These are phyloP conservation scores for Drosophila sproati DNA, from an alignment of 1,140 invertebrate species.

Conservation along the genomic window DNA sequence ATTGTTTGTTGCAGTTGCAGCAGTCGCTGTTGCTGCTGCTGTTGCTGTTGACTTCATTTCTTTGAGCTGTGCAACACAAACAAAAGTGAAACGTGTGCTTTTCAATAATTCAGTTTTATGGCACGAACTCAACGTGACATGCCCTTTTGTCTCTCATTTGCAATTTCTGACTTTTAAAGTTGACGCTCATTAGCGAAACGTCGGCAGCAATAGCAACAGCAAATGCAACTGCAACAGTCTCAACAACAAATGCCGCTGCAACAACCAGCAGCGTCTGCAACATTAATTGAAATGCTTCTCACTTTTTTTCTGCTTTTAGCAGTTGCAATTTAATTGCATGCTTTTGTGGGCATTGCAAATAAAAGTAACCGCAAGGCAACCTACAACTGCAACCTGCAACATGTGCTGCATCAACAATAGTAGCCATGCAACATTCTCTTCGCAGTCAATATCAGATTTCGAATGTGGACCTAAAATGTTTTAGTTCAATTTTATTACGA, in stretches of 20 bases:
- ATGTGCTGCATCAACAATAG: conserved; percentile 4
- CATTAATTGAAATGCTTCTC: conserved; percentile 57
- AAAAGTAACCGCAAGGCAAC: conserved; percentile 27
- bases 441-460: conserved; percentile 27
- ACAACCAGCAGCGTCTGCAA: conserved; percentile 41
- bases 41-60: conserved; percentile 74
- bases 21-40: conserved; percentile 26
- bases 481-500: conserved; percentile 18
- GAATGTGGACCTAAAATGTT: conserved; percentile 19
- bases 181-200: conserved; percentile 46
- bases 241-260: conserved; percentile 1
- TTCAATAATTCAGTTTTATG: conserved; percentile 70
- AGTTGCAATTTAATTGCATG: conserved; percentile 48
- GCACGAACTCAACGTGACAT: conserved; percentile 56
- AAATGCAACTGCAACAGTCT: conserved; percentile 9
- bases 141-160: conserved; percentile 39
- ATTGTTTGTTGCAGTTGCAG: conserved; percentile 34
- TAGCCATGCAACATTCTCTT: conserved; percentile 12
- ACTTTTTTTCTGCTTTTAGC: conserved; percentile 30
- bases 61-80: conserved; percentile 63
- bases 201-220: conserved; percentile 17
- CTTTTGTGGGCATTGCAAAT: conserved; percentile 35
- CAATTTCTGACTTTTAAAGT: conserved; percentile 49
- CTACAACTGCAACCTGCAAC: conserved; percentile 3
- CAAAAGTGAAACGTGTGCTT: conserved; percentile 78